These are phyloP conservation scores for Antechinus flavipes DNA, from an alignment of 2,113 vertebrate genomes.

Conservation along the genomic window DNA sequence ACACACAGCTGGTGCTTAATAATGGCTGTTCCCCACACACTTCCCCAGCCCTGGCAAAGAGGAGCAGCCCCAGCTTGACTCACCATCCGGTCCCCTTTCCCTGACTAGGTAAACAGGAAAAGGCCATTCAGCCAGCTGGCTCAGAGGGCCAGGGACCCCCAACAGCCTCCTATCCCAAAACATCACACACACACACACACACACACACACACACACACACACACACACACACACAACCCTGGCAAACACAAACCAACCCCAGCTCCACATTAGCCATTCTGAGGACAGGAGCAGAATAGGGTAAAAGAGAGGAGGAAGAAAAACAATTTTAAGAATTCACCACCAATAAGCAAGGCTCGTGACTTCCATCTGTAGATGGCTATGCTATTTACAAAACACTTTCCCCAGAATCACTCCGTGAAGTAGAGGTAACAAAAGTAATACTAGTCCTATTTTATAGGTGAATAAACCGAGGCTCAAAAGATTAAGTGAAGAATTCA, in stretches of 20 bases:
- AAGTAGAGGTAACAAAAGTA: not conserved
- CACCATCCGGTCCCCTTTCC: conserved; percentile 57
- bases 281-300: not conserved
- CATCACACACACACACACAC: not conserved
- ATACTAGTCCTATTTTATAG: not conserved
- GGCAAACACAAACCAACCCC: not conserved
- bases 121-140: conserved; percentile 73
- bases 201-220: no score
- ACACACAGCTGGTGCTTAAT: not conserved
- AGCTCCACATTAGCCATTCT: not conserved
- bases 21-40: not conserved
- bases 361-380: not conserved
- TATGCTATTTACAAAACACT: not conserved
- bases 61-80: conserved; percentile 60
- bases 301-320: not conserved
- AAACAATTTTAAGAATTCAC: not conserved
- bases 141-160: conserved; percentile 41
- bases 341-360: not conserved
- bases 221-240: not conserved
- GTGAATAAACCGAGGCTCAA: not conserved
- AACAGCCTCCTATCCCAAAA: not conserved
- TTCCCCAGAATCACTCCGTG: not conserved
- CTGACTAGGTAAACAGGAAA: conserved; percentile 82
- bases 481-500: not conserved
- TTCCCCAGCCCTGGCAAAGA: conserved; percentile 21